Base-by-base conservation (phyloP, 1,140 invertebrate species). In the Cyclina sinensis region DNA sequence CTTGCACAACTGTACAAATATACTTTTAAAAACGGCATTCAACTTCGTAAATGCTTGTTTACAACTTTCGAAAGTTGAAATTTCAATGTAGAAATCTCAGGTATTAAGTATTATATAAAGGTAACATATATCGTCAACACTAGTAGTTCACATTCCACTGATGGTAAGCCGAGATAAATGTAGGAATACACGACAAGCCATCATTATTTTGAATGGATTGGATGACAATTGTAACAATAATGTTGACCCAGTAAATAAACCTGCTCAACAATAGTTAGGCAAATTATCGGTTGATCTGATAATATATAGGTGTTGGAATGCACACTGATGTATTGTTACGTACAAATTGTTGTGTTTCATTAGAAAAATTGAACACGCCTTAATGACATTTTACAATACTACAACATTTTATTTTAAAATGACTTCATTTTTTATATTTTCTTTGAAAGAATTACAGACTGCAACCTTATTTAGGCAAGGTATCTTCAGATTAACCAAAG, bases 301-400 rank as follows among this genome's bases (percentile, higher is more conserved):
- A 65, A 65, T 4, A n/a, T n/a, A 30, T 30, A 27, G 59, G 59
- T 27, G 59, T 30, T 27, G 59, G 59, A 12, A 54, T 54, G 51
- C n/a, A 30, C 59, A 65, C 30, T 65, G 59, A 30, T 57, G 54
- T 24, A n/a, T 57, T 57, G 54, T 57, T 18, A 57, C 14, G 43
- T 14, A 43, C 14, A 43, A 43, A 43, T 7, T 43, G 43, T 14
- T 54, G 18, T 18, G 30, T 30, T 65, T 30, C 59, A 65, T 65
- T 65, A 65, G n/a, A 65, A n/a, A n/a, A 30, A 65, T 65, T 65
- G n/a, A 27, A 65, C n/a, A 65, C 59, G n/a, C 59, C 59, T 65
- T 43, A 43, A 43, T 43, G 14, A 43, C n/a, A n/a, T n/a, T n/a
- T n/a, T n/a, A n/a, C n/a, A n/a, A n/a, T n/a, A n/a, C n/a, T n/a